Evolutionary conservation across 2,888 invertebrate genomes (phyloP).

Genomic region (Villa cingulata): DNA sequence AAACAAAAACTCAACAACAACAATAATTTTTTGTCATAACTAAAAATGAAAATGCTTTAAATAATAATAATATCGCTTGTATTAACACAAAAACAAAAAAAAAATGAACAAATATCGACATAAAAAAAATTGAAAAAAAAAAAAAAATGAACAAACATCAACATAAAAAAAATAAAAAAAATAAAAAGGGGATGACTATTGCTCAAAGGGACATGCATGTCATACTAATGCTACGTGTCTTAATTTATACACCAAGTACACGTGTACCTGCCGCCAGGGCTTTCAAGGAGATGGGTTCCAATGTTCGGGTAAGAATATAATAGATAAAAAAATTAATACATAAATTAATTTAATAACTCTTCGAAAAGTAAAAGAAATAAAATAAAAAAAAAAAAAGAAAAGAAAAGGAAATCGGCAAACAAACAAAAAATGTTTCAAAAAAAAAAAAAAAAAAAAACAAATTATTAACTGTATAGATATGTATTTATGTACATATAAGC

Average conservation of each 20-base stretch:
- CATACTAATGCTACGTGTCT: slow-evolving; percentile 83
- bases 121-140: background rate
- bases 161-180: background rate
- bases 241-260: slow-evolving; percentile 80
- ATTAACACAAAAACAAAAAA: background rate
- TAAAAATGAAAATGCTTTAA: background rate
- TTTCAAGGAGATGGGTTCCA: slow-evolving; percentile 75
- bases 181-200: slow-evolving; percentile 49
- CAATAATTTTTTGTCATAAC: too few species aligned
- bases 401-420: too few species aligned
- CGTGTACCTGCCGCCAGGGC: slow-evolving; percentile 81
- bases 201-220: slow-evolving; percentile 76
- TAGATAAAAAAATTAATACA: background rate
- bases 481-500: too few species aligned
- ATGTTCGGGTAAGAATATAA: slow-evolving; percentile 49
- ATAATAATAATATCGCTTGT: background rate
- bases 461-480: too few species aligned
- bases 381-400: too few species aligned
- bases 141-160: background rate
- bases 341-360: too few species aligned
- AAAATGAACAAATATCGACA: too few species aligned
- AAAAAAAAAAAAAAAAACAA: too few species aligned
- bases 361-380: too few species aligned
- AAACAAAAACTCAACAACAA: too few species aligned
- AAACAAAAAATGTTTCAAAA: too few species aligned